These are phyloP conservation scores for Centropus unirufus DNA, from an alignment of 2,113 vertebrate genomes.

Conservation along the genomic window DNA sequence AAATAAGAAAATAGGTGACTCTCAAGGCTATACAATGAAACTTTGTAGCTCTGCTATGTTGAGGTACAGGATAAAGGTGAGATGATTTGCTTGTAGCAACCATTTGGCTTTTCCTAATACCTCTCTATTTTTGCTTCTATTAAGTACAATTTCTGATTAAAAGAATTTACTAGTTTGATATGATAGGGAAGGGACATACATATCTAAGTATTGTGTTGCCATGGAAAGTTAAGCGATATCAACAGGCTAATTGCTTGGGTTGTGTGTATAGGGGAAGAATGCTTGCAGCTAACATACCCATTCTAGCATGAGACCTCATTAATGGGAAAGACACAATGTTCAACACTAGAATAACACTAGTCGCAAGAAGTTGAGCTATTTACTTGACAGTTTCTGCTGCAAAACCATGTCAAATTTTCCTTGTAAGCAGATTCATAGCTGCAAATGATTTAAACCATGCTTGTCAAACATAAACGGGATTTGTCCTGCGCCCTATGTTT, in stretches of 20 bases:
- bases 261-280: background rate
- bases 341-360: background rate
- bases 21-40: background rate
- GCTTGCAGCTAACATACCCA: background rate
- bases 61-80: background rate
- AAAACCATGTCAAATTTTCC: background rate
- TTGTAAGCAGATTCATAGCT: background rate
- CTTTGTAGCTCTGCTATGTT: background rate
- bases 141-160: background rate
- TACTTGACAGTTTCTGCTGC: background rate
- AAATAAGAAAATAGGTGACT: background rate
- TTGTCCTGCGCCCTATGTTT: background rate
- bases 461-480: conserved; percentile 14
- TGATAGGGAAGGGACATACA: background rate
- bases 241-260: background rate
- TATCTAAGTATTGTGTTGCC: background rate
- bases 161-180: background rate
- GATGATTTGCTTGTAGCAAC: background rate
- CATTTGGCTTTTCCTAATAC: background rate
- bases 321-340: background rate
- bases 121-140: background rate
- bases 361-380: background rate
- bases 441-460: background rate
- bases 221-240: background rate
- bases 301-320: background rate